These are phyloP conservation scores for Tetragonula carbonaria DNA, from an alignment of 2,888 invertebrate species.

Conservation along the genomic window DNA sequence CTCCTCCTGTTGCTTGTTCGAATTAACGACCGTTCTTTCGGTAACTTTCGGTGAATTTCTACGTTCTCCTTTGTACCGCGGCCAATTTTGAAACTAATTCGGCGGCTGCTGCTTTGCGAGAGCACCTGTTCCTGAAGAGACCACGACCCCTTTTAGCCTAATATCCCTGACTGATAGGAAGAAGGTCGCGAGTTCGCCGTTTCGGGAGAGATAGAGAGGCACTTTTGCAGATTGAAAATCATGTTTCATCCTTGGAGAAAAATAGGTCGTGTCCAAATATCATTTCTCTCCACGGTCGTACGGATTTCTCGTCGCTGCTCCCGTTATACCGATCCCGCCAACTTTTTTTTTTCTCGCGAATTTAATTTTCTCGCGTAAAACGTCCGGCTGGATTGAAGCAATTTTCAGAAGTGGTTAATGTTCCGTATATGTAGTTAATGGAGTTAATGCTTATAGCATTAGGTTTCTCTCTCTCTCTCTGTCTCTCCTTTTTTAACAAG, in stretches of 20 bases:
- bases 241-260: conserved; percentile 35
- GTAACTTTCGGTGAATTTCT: too few species aligned
- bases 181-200: conserved; percentile 17
- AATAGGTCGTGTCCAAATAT: conserved; percentile 36
- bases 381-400: not conserved
- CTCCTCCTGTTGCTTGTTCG: too few species aligned
- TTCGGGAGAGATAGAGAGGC: conserved; percentile 21
- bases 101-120: not conserved
- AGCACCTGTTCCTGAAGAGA: conserved; percentile 1
- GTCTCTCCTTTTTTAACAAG: not conserved
- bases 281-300: conserved; percentile 28
- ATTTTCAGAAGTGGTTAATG: not conserved
- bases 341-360: not conserved
- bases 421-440: not conserved
- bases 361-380: not conserved
- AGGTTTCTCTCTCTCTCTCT: not conserved
- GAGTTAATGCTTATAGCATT: too few species aligned
- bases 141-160: conserved; percentile 43
- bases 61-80: too few species aligned
- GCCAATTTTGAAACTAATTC: not conserved
- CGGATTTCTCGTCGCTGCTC: conserved; percentile 7
- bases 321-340: not conserved
- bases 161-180: conserved; percentile 35
- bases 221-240: conserved; percentile 55
- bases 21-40: not conserved